These are phyloP conservation scores for Coregonus ussuriensis DNA, from an alignment of 2,797 vertebrate genomes.

Conservation along the genomic window DNA sequence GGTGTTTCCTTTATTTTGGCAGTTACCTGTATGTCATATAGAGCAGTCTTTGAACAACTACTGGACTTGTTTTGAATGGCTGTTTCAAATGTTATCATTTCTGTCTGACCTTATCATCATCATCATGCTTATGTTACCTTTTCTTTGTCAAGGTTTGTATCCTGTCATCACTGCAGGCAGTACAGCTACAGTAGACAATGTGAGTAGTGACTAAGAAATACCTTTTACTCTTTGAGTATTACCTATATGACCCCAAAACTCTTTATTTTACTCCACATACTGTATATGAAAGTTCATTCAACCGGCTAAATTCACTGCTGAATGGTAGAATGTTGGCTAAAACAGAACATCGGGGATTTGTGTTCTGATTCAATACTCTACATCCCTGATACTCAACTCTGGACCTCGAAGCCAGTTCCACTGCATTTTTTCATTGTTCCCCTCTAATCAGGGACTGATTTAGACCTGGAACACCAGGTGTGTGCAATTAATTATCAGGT, in stretches of 20 bases:
- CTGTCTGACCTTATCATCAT: slow-evolving; percentile 28
- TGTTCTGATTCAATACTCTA: slow-evolving; percentile 37
- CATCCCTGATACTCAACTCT: no score
- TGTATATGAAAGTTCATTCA: background rate
- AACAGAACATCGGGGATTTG: slow-evolving; percentile 9
- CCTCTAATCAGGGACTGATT: no score
- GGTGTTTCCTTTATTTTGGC: no score
- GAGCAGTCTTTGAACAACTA: slow-evolving; percentile 33
- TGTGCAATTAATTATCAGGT: no score
- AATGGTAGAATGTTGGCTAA: background rate
- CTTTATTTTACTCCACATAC: background rate
- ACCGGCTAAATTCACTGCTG: slow-evolving; percentile 12
- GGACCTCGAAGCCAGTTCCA: no score
- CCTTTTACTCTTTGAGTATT: no score
- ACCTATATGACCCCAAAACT: no score
- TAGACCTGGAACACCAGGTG: no score
- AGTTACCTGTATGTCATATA: background rate
- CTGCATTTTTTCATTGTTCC: no score
- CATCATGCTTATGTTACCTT: slow-evolving; percentile 13
- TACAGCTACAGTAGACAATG: slow-evolving; percentile 51
- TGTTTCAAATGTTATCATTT: slow-evolving; percentile 47
- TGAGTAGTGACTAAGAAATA: slow-evolving; percentile 37
- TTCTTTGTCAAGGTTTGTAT: slow-evolving; percentile 48
- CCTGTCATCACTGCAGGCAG: slow-evolving; percentile 44
- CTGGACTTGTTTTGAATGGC: slow-evolving; percentile 32